Evolutionary conservation across 2,113 vertebrate genomes (phyloP).

Genomic region (Prolemur simus): DNA sequence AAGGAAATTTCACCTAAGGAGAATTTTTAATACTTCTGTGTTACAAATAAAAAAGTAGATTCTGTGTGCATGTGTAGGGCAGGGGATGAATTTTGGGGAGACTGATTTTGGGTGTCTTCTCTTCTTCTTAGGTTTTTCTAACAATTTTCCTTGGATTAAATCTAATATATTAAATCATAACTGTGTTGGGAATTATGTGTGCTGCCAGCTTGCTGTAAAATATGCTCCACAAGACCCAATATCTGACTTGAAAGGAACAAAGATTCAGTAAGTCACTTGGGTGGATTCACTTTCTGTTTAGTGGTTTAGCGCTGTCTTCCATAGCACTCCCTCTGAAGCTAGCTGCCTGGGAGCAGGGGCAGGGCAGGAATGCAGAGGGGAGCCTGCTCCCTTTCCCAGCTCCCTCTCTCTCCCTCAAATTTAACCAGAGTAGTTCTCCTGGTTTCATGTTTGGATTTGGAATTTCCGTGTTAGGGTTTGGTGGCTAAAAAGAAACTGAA

Average conservation of each 20-base stretch:
- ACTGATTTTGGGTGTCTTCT: not conserved
- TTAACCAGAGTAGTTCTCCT: not conserved
- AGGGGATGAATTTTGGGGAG: not conserved
- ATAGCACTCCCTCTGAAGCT: not conserved
- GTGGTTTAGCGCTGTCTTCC: not conserved
- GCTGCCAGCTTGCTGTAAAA: not conserved
- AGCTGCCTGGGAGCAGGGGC: not conserved
- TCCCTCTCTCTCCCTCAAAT: not conserved
- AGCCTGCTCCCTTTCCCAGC: not conserved
- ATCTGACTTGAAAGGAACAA: not conserved
- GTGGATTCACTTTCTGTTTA: not conserved
- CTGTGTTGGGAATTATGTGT: not conserved
- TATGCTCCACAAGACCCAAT: not conserved
- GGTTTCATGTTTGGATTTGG: not conserved
- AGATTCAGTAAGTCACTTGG: not conserved
- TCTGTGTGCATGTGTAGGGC: not conserved
- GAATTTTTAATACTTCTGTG: not conserved
- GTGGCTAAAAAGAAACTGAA: not conserved
- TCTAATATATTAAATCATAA: not conserved
- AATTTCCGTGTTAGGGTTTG: not conserved
- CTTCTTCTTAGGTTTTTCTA: not conserved
- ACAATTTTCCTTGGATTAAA: not conserved
- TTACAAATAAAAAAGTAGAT: not conserved
- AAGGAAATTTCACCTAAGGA: not conserved
- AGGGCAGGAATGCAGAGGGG: too few species aligned